Base-by-base conservation (phyloP, 2,797 vertebrate species). In the Limnodromus scolopaceus region DNA sequence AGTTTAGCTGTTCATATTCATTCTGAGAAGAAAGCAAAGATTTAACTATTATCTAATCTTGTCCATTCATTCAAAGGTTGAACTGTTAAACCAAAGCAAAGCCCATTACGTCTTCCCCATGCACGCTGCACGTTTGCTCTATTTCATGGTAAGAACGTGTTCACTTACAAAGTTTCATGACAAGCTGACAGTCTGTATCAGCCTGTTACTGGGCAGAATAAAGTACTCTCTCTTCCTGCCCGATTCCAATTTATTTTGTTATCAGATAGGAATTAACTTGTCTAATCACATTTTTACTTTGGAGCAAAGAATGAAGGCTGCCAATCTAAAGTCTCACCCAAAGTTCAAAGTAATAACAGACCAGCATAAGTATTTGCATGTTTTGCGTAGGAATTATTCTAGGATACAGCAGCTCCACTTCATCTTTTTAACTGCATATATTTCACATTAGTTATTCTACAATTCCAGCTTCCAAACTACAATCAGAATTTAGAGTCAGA, bases 1-100 rank as follows among this genome's bases (percentile, higher is more conserved):
- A 99, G 98, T 99, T 99, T 61, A 99, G 98, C 97, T 99, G 99
- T 80, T 99, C 99, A 91, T 98, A 99, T 96, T 99, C 99, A 96
- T 98, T 99, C 99, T 98, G 94, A 96, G 84, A 87, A 89, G 76
- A 84, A 93, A 95, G 84, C 24, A 91, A 94, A 82, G 66, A 60
- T 87, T n/a, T 34, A 94, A 65, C 61, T 53, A 48, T 63, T 70
- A 71, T 41, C 36, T 20, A 16, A 63, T 65, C 51, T 64, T 28
- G 11, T 39, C 61, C 53, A 66, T 68, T 39, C 48, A 57, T n/a
- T 43, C 76, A 79, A 58, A 41, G 54, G 41, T 1, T 69, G 30
- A 84, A 78, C 23, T 46, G 14, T 43, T 81, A 78, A 51, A 38
- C 92, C 72, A 49, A 53, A 80, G 69, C 32, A 84, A 87, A 78